Percentiles rank a stretch among this genome's conserved stretches.
Conservation (phyloP, 2,113 vertebrate genomes). For the Microcebus jonahi region DNA sequence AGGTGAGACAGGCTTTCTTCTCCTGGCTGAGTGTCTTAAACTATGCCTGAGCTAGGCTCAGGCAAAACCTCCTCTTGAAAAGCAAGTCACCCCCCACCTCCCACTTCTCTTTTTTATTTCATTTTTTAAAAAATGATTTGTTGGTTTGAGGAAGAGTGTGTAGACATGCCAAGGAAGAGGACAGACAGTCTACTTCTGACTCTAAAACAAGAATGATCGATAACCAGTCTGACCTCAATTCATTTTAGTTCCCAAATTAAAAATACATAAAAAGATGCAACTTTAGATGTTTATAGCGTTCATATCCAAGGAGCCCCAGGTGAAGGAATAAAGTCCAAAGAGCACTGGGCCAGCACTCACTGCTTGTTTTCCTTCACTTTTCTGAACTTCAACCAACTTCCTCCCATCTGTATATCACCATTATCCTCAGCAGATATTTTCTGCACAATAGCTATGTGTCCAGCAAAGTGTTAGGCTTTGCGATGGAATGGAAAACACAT, state of each 20-base stretch:
- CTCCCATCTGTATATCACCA: not conserved
- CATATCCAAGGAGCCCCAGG: not conserved
- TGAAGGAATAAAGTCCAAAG: not conserved
- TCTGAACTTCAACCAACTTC: not conserved
- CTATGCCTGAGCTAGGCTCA: not conserved
- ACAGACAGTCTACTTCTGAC: conserved; percentile 51
- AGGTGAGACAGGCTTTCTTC: not conserved
- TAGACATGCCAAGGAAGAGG: conserved; percentile 24
- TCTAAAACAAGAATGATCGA: conserved; percentile 68
- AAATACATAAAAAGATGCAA: conserved; percentile 57
- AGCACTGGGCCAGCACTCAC: not conserved
- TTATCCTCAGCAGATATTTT: not conserved
- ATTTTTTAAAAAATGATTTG: not conserved
- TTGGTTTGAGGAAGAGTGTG: not conserved
- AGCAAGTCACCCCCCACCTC: not conserved
- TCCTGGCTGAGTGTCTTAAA: not conserved
- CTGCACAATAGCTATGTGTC: not conserved
- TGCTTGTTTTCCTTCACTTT: not conserved
- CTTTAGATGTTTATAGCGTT: not conserved
- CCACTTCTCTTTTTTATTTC: not conserved
- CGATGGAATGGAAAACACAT: not conserved
- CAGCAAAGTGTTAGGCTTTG: not conserved
- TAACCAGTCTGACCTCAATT: conserved; percentile 61
- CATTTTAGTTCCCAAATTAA: conserved; percentile 64
- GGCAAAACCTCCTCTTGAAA: not conserved